These are phyloP conservation scores for Gallirallus australis DNA, from an alignment of 2,797 vertebrate species.

Conservation along the genomic window DNA sequence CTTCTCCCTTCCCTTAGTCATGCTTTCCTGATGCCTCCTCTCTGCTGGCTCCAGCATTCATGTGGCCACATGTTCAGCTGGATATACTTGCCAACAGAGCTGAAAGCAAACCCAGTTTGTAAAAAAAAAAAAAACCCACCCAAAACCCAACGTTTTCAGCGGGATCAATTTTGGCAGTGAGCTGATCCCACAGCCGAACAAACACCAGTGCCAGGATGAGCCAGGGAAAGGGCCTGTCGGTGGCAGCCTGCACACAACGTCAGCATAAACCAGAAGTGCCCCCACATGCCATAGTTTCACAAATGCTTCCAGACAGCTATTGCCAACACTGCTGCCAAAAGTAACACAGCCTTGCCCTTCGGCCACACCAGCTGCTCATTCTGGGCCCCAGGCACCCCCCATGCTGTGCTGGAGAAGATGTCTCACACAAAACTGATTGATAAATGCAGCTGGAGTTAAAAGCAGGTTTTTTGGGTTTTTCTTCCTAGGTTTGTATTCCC, in stretches of 20 bases:
- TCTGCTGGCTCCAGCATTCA: neutral
- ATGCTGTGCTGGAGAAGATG: neutral
- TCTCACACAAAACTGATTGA: neutral
- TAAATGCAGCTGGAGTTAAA: slow-evolving; percentile 6
- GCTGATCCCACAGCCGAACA: neutral
- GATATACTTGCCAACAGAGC: neutral
- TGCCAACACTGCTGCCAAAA: slow-evolving; percentile 42
- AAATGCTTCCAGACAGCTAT: slow-evolving; percentile 49
- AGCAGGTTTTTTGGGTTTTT: neutral
- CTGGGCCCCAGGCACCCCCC: slow-evolving; percentile 7
- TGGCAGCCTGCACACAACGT: slow-evolving; percentile 23
- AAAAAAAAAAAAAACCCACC: neutral
- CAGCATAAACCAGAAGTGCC: slow-evolving; percentile 51
- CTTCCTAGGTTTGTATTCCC: neutral
- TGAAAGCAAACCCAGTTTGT: slow-evolving; percentile 4
- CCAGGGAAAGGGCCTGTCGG: neutral
- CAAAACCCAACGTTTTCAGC: neutral
- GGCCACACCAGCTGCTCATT: slow-evolving; percentile 52
- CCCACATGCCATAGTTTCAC: slow-evolving; percentile 11
- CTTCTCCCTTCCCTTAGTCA: slow-evolving; percentile 49
- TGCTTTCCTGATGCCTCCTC: slow-evolving; percentile 49
- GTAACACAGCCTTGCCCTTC: slow-evolving; percentile 50
- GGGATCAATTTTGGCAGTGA: slow-evolving; percentile 33
- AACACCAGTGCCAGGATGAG: neutral
- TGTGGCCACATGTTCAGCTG: neutral